These are phyloP conservation scores for Rattus rattus DNA, from an alignment of 2,113 vertebrate species.

Conservation along the genomic window DNA sequence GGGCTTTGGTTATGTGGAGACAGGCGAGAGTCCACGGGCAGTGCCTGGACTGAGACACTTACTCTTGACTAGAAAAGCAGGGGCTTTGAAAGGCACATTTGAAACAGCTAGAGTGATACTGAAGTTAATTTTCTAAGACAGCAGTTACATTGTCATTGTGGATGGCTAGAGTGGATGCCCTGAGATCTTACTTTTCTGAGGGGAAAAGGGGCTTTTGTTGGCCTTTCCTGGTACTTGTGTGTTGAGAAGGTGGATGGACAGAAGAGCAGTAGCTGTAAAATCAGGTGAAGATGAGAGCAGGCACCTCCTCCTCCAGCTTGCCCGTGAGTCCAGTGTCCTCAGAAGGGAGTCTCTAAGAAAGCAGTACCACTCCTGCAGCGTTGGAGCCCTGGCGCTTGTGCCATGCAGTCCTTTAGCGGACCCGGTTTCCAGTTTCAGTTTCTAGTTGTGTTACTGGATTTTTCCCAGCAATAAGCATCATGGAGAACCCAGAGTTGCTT, in stretches of 20 bases:
- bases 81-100: constrained; percentile 5
- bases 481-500: constrained; percentile 9
- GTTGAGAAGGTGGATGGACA: neutral
- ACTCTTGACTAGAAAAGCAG: neutral
- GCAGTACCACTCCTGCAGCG: neutral
- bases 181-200: constrained; percentile 4
- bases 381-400: neutral
- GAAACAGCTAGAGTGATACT: neutral
- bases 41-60: neutral
- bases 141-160: neutral
- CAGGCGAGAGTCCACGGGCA: neutral
- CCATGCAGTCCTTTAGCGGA: neutral
- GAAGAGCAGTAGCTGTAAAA: neutral
- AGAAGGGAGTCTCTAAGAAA: neutral
- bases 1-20: constrained; percentile 5
- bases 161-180: neutral
- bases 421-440: constrained; percentile 5
- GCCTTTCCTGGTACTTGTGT: neutral
- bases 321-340: neutral
- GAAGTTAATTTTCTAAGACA: constrained; percentile 36
- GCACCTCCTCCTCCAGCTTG: neutral
- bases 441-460: neutral
- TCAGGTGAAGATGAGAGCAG: neutral
- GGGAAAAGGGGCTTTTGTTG: neutral
- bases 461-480: constrained; percentile 27